phyloP scores from a whole-genome alignment of 2,888 invertebrate genomes.

The Ryuthela nishihirai region DNA sequence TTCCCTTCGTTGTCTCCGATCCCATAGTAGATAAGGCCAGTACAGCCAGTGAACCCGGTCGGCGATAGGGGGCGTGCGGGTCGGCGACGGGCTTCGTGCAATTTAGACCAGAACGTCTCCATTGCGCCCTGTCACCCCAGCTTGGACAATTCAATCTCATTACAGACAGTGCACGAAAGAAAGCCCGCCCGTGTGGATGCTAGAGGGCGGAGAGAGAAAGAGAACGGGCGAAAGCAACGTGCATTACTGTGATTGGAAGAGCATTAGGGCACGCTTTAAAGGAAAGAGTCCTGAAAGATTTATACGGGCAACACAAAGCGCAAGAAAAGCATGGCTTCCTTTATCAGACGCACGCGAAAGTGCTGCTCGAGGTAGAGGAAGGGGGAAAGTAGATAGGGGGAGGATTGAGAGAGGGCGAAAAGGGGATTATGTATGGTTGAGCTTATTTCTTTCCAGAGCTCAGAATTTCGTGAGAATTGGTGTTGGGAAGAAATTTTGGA shows the following conservation, averaged over 20 bases:
- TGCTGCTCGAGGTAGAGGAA: constrained; percentile 14
- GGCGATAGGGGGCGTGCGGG: constrained; percentile 5
- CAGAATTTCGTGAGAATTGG: constrained; percentile 37
- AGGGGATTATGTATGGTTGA: no score
- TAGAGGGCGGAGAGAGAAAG: no score
- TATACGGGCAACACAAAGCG: no score
- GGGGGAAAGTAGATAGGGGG: constrained; percentile 9
- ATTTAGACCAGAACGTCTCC: no score
- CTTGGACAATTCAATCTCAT: constrained; percentile 36
- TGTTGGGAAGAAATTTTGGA: constrained; percentile 3
- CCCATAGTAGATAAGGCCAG: no score
- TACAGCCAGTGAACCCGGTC: no score
- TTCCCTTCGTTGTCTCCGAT: no score
- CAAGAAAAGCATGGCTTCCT: constrained; percentile 31
- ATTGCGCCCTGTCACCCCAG: constrained; percentile 17
- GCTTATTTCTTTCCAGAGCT: constrained; percentile 33
- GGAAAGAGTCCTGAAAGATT: constrained; percentile 36
- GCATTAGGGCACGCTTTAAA: constrained; percentile 38
- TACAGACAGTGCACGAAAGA: constrained; percentile 15
- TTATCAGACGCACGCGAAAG: no score
- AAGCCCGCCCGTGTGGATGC: constrained; percentile 6
- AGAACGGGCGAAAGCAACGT: constrained; percentile 29
- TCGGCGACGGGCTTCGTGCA: no score
- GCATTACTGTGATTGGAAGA: constrained; percentile 38
- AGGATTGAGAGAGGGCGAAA: constrained; percentile 16